phyloP scores from a whole-genome alignment of 2,888 invertebrate genomes.

The Cerastis rubricosa region DNA sequence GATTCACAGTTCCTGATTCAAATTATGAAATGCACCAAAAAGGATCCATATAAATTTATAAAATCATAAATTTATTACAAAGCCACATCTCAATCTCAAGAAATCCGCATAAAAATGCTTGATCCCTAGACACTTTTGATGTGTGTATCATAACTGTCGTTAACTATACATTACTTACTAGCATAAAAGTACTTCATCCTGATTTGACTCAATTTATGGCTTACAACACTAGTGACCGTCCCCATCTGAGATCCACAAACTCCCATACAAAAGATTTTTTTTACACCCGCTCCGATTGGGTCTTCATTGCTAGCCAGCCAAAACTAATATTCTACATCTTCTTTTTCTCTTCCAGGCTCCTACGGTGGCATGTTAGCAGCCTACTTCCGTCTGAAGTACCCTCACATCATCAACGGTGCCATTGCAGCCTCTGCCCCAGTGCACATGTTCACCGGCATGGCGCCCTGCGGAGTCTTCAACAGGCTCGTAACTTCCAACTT shows the following conservation, averaged over 20 bases:
- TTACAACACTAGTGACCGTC: not conserved
- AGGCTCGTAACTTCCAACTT: conserved; percentile 96
- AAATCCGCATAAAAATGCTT: no score
- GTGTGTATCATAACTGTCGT: no score
- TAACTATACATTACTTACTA: no score
- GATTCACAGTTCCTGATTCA: no score
- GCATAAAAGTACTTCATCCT: not conserved
- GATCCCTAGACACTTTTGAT: no score
- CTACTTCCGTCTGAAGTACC: conserved; percentile 99
- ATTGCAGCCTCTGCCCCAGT: conserved; percentile 98
- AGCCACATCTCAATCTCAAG: no score
- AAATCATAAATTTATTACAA: no score
- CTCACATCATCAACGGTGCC: conserved; percentile 96
- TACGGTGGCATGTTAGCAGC: conserved; percentile 99
- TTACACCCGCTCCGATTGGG: no score
- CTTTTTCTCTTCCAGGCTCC: conserved; percentile 92
- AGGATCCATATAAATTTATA: no score
- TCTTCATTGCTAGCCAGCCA: not conserved
- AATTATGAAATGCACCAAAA: no score
- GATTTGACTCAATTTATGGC: not conserved
- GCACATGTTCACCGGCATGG: conserved; percentile 95
- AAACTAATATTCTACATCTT: not conserved
- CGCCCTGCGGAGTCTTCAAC: conserved; percentile 94
- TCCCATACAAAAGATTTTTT: not conserved
- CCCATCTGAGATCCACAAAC: not conserved